These are phyloP conservation scores for Chloropsis cyanopogon DNA, from an alignment of 2,113 vertebrate species.

Conservation along the genomic window DNA sequence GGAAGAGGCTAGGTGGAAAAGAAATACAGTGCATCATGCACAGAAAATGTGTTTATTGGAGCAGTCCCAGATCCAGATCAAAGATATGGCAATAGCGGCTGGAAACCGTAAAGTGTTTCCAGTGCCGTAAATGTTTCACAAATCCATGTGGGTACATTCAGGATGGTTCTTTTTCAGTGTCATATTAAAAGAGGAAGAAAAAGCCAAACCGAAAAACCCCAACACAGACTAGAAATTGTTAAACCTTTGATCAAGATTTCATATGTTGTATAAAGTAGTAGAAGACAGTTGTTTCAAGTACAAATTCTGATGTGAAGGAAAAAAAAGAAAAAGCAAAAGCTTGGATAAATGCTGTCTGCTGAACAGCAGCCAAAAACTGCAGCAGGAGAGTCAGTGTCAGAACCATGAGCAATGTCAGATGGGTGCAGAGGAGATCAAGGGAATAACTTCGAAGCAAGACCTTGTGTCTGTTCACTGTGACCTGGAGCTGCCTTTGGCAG, in stretches of 20 bases:
- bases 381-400: neutral
- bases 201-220: no score
- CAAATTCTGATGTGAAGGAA: neutral
- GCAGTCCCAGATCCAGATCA: slow-evolving; percentile 42
- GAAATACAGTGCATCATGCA: slow-evolving; percentile 22
- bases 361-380: neutral
- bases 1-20: slow-evolving; percentile 26
- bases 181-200: neutral
- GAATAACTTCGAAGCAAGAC: neutral
- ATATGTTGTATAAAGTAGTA: neutral
- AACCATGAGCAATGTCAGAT: neutral
- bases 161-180: neutral
- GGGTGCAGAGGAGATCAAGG: neutral
- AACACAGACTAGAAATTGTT: neutral
- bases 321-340: no score
- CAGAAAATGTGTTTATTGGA: slow-evolving; percentile 53
- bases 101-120: slow-evolving; percentile 26
- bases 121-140: slow-evolving; percentile 13
- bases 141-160: neutral
- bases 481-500: neutral
- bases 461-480: neutral
- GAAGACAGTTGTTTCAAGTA: neutral
- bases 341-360: neutral
- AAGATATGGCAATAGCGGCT: slow-evolving; percentile 10
- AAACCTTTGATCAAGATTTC: slow-evolving; percentile 8